phyloP scores from a whole-genome alignment of 2,797 vertebrate genomes.

The Phyllotis vaccarum region DNA sequence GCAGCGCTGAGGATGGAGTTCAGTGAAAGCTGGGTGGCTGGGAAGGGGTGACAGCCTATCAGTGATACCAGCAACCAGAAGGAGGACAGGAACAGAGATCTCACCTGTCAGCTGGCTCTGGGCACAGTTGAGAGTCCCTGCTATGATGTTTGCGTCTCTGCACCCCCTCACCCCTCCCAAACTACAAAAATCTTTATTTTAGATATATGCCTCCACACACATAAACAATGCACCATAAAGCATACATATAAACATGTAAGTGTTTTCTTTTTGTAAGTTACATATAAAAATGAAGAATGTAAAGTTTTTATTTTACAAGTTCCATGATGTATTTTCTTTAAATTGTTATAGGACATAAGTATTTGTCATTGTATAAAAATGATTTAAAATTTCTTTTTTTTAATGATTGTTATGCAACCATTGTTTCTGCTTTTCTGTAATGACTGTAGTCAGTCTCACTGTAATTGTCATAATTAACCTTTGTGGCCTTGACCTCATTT shows the following conservation, averaged over 20 bases:
- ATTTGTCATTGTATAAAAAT: not conserved
- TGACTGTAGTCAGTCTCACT: not conserved
- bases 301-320: slow-evolving; percentile 42
- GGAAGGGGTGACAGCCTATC: not conserved
- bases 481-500: not conserved
- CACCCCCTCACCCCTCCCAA: not conserved
- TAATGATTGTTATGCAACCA: not conserved
- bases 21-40: not conserved
- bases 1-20: not conserved
- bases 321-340: slow-evolving; percentile 32
- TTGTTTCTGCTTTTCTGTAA: slow-evolving; percentile 37
- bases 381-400: slow-evolving; percentile 3
- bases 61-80: not conserved
- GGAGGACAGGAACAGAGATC: not conserved
- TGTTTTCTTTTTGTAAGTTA: slow-evolving; percentile 14
- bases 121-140: not conserved
- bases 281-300: slow-evolving; percentile 35
- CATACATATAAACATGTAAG: not conserved
- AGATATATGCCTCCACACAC: not conserved
- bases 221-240: not conserved
- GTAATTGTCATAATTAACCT: not conserved
- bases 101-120: not conserved
- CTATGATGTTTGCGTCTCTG: not conserved
- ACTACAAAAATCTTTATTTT: not conserved
- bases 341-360: not conserved